These are phyloP conservation scores for Dilophus febrilis DNA, from an alignment of 2,888 invertebrate genomes.

Conservation along the genomic window DNA sequence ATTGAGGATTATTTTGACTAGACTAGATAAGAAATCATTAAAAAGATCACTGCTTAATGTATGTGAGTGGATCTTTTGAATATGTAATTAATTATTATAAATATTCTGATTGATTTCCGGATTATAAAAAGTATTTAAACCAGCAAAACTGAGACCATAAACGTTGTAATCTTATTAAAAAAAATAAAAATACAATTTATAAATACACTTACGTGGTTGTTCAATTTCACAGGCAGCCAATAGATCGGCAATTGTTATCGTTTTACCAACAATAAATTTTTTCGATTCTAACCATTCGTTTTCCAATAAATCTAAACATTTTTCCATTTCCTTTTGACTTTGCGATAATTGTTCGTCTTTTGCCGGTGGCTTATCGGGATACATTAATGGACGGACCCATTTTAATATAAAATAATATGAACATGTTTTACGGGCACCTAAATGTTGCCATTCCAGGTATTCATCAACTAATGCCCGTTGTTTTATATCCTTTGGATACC, in stretches of 20 bases:
- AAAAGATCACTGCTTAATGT: too few species aligned
- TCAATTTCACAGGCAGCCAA: conserved; percentile 60
- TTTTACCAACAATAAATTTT: conserved; percentile 39
- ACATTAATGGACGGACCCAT: conserved; percentile 31
- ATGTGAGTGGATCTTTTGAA: too few species aligned
- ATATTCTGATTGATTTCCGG: too few species aligned
- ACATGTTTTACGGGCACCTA: conserved; percentile 39
- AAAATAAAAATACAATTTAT: too few species aligned
- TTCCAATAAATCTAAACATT: conserved; percentile 39
- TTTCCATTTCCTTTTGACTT: conserved; percentile 32
- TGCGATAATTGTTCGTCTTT: neutral
- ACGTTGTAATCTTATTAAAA: too few species aligned
- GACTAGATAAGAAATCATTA: too few species aligned
- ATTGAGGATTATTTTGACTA: too few species aligned
- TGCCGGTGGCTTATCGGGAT: neutral
- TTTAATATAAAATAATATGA: conserved; percentile 40
- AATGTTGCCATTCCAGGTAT: conserved; percentile 43
- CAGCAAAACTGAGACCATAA: too few species aligned
- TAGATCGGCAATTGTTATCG: conserved; percentile 53
- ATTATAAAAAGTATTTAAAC: too few species aligned
- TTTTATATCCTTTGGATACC: conserved; percentile 46
- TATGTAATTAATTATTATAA: too few species aligned
- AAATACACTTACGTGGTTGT: conserved; percentile 44
- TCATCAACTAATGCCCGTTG: conserved; percentile 46
- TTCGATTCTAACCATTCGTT: conserved; percentile 30